Evolutionary conservation across 1,140 invertebrate species (phyloP).

Genomic region (Nebria ingens): DNA sequence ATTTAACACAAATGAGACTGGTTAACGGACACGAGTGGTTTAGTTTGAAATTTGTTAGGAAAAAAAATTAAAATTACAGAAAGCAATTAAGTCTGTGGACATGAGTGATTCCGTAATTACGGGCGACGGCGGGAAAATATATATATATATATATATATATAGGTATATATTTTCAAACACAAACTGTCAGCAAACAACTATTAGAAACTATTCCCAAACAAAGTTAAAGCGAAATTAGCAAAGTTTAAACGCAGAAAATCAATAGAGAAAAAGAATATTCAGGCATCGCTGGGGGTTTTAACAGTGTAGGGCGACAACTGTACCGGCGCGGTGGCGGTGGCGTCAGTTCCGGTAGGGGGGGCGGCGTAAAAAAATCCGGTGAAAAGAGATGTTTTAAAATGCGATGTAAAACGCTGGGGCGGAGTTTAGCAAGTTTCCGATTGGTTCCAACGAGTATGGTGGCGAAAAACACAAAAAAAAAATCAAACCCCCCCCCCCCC

Average conservation of each 20-base stretch:
- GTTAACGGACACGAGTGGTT: too few species aligned
- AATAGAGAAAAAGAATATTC: slow-evolving; percentile 6
- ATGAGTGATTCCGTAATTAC: slow-evolving; percentile 3
- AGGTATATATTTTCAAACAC: too few species aligned
- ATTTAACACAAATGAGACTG: too few species aligned
- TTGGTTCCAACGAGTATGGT: too few species aligned
- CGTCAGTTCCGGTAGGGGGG: not conserved
- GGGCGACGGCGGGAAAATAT: not conserved
- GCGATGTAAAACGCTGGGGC: slow-evolving; percentile 24
- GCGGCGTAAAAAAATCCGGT: not conserved
- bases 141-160: not conserved
- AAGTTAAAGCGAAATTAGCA: slow-evolving; percentile 5
- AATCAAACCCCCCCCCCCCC: slow-evolving; percentile 17
- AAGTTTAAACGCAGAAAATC: slow-evolving; percentile 4
- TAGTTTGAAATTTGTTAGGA: too few species aligned
- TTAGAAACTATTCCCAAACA: slow-evolving; percentile 3
- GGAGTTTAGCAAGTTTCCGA: slow-evolving; percentile 28
- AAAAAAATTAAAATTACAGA: slow-evolving; percentile 1
- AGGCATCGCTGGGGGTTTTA: slow-evolving; percentile 3
- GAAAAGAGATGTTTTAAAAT: slow-evolving; percentile 17
- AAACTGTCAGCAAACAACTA: slow-evolving; percentile 9
- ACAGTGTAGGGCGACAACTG: not conserved
- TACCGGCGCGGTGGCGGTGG: too few species aligned
- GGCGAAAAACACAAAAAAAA: slow-evolving; percentile 32
- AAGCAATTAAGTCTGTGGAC: not conserved